phyloP scores from a whole-genome alignment of 2,113 vertebrate genomes.

The Engystomops pustulosus region DNA sequence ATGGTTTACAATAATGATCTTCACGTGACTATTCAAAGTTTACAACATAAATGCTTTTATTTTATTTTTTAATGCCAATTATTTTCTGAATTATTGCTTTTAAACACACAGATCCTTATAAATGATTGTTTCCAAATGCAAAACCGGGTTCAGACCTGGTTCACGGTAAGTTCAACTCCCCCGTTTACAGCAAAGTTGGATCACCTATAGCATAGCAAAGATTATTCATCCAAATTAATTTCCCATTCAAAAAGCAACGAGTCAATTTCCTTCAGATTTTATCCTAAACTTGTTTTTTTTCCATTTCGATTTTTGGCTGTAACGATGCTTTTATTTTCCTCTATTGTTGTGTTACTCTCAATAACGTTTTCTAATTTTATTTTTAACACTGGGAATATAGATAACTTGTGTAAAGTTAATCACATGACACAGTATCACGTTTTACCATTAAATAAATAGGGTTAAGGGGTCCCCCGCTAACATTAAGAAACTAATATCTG shows the following conservation, averaged over 20 bases:
- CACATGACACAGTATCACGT: constrained; percentile 27
- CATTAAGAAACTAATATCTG: background rate
- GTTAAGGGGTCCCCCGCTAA: background rate
- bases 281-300: background rate
- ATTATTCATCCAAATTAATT: constrained; percentile 32
- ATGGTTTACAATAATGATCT: background rate
- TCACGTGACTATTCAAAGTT: background rate
- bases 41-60: background rate
- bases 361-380: constrained; percentile 21
- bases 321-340: background rate
- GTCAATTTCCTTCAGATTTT: background rate
- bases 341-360: constrained; percentile 1
- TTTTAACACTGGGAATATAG: constrained; percentile 17
- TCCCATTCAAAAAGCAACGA: background rate
- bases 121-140: constrained; percentile 29
- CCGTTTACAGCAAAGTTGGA: background rate
- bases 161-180: constrained; percentile 34
- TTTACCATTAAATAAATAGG: background rate
- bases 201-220: background rate
- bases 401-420: background rate
- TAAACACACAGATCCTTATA: background rate
- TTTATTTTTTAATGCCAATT: constrained; percentile 27
- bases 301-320: background rate
- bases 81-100: constrained; percentile 35
- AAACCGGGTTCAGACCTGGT: background rate